Conservation (phyloP, 2,888 invertebrate genomes). For the Erebia epiphron region DNA sequence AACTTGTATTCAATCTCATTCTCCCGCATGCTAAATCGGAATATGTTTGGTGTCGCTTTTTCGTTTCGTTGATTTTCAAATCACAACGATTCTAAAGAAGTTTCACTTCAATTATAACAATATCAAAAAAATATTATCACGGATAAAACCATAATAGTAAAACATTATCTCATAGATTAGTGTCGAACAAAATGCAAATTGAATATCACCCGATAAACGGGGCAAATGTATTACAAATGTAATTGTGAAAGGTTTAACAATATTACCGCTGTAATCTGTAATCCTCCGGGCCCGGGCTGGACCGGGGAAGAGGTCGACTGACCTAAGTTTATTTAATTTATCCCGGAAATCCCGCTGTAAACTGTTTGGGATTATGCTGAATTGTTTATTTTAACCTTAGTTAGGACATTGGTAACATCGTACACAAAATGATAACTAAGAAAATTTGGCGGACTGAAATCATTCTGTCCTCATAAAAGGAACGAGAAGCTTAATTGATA, state of each 20-base stretch:
- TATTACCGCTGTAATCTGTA: constrained; percentile 40
- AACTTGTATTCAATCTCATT: too few relatives aligned
- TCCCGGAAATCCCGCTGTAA: constrained; percentile 30
- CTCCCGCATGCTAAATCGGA: too few relatives aligned
- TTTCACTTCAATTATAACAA: too few relatives aligned
- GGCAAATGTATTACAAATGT: constrained; percentile 40
- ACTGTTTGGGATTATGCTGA: constrained; percentile 20
- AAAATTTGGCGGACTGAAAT: not conserved
- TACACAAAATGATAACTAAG: not conserved
- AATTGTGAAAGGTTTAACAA: constrained; percentile 43
- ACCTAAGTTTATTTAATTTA: constrained; percentile 41
- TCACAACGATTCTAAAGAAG: too few relatives aligned
- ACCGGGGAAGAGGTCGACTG: constrained; percentile 34
- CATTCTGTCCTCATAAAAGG: too few relatives aligned
- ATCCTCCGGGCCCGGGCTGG: constrained; percentile 36
- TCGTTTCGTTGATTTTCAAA: too few relatives aligned
- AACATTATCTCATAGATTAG: not conserved
- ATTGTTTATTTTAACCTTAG: constrained; percentile 9
- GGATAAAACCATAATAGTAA: too few relatives aligned
- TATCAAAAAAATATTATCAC: too few relatives aligned
- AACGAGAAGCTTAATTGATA: too few relatives aligned
- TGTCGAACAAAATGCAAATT: constrained; percentile 32
- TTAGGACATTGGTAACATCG: not conserved
- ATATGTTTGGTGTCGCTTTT: too few relatives aligned
- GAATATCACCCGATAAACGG: constrained; percentile 28